phyloP scores from a whole-genome alignment of 1,140 invertebrate species.

The Drosophila fuyamai region DNA sequence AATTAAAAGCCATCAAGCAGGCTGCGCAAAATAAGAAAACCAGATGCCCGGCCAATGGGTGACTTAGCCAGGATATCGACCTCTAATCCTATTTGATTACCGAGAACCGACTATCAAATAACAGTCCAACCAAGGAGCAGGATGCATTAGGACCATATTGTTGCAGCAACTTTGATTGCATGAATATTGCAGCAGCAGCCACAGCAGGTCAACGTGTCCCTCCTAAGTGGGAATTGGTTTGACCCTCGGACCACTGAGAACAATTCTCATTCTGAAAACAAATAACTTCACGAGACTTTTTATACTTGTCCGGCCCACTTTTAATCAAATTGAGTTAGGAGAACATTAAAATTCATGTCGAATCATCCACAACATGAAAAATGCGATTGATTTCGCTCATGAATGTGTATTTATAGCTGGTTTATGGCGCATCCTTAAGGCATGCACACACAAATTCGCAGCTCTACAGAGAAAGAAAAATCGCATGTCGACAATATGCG shows the following conservation, averaged over 20 bases:
- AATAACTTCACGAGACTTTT: background rate
- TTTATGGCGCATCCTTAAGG: slow-evolving; percentile 45
- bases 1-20: slow-evolving; percentile 50
- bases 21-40: slow-evolving; percentile 2
- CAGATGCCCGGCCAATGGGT: slow-evolving; percentile 2
- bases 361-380: slow-evolving; percentile 10
- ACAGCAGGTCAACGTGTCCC: background rate
- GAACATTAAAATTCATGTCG: slow-evolving; percentile 25
- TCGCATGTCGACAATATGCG: too few species aligned
- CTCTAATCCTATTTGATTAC: slow-evolving; percentile 37
- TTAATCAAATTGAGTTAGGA: slow-evolving; percentile 11
- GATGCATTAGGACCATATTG: slow-evolving; percentile 12
- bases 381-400: slow-evolving; percentile 34
- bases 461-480: slow-evolving; percentile 21
- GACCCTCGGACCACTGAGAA: slow-evolving; percentile 14
- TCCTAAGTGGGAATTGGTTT: background rate
- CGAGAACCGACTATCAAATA: background rate
- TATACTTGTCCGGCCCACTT: slow-evolving; percentile 2
- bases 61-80: slow-evolving; percentile 60
- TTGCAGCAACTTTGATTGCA: slow-evolving; percentile 40
- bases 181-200: slow-evolving; percentile 43
- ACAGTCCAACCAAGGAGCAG: background rate
- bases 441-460: slow-evolving; percentile 10
- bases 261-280: background rate
- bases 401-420: slow-evolving; percentile 38